These are phyloP conservation scores for Formica exsecta DNA, from an alignment of 1,140 invertebrate species.

Conservation along the genomic window DNA sequence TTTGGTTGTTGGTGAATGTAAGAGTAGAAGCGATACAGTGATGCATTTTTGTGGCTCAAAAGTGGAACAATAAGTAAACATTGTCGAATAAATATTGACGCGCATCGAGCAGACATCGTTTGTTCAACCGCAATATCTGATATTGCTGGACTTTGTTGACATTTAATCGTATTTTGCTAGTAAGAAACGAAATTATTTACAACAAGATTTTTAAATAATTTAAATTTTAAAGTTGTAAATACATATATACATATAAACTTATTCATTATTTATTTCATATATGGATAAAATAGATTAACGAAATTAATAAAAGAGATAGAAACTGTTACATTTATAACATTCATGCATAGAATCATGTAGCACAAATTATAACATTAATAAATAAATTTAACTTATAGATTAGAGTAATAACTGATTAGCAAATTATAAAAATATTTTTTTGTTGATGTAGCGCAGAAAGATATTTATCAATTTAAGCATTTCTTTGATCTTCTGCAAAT, in stretches of 20 bases:
- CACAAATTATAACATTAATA: not conserved
- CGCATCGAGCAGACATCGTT: not conserved
- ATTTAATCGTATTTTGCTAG: slow-evolving; percentile 31
- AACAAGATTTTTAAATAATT: not conserved
- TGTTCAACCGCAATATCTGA: slow-evolving; percentile 32
- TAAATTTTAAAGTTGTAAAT: not conserved
- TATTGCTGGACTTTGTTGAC: slow-evolving; percentile 33
- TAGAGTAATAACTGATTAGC: not conserved
- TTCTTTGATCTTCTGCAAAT: not conserved
- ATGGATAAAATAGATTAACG: not conserved
- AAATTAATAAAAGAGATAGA: slow-evolving; percentile 6
- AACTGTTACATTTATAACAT: not conserved
- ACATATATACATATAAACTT: not conserved
- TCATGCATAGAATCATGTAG: not conserved
- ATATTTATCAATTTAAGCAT: slow-evolving; percentile 2
- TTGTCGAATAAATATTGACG: slow-evolving; percentile 46
- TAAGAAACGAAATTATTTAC: slow-evolving; percentile 23
- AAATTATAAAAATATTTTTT: not conserved
- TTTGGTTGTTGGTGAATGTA: slow-evolving; percentile 28
- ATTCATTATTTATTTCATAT: not conserved
- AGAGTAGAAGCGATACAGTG: slow-evolving; percentile 4
- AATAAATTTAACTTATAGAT: not conserved
- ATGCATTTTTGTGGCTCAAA: slow-evolving; percentile 29
- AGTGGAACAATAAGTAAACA: slow-evolving; percentile 51
- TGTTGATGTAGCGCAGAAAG: not conserved